Evolutionary conservation across 2,113 vertebrate species (phyloP), one percentile per base, ranked within the genome.

Genomic region (Sylvilagus bachmani): DNA sequence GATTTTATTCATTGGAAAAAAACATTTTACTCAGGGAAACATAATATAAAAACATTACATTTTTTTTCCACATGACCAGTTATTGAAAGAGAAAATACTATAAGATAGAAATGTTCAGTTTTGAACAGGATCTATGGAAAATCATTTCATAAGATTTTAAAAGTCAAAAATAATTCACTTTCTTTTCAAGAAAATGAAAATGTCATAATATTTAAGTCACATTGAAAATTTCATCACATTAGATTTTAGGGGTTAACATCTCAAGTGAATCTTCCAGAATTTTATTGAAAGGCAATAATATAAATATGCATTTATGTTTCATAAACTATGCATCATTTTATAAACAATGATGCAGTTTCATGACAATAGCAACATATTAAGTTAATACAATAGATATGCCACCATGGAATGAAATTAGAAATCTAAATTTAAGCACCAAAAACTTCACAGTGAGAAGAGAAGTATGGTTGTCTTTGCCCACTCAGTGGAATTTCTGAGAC

Each of bases 1-100:
- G 27, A 67, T 86, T 96, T 96, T 78, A 90, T 55, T 95, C 38
- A 51, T 74, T 58, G 55, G 71, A 89, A 87, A 96, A 94, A 95
- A 97, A 51, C 64, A 74, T 88, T 75, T n/a, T n/a, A 55, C 21
- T 94, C 38, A 94, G 49, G 91, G 71, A 90, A 95, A 64, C 5
- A 75, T 93, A 84, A 36, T 4, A 49, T 78, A 25, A 79, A 78
- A 81, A 61, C 11, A 51, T 29, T 83, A 49, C 6, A 25, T 25
- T 21, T 73, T 80, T 80, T 86, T 83, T 69, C 27, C 51, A 88
- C 13, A 31, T 75, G 62, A 86, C 13, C 7, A 71, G 3, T 33
- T 83, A 79, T 85, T 22, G 79, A 71, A 82, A 64, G 53, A 85
- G 9, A 88, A 91, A 86, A 88, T 83, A 7, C 19, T 74, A 3